A percentile compares a stretch with the other conserved stretches of the same genome.
Evolutionary conservation across 2,113 vertebrate genomes (phyloP).

Genomic region (Pygathrix nemaeus): DNA sequence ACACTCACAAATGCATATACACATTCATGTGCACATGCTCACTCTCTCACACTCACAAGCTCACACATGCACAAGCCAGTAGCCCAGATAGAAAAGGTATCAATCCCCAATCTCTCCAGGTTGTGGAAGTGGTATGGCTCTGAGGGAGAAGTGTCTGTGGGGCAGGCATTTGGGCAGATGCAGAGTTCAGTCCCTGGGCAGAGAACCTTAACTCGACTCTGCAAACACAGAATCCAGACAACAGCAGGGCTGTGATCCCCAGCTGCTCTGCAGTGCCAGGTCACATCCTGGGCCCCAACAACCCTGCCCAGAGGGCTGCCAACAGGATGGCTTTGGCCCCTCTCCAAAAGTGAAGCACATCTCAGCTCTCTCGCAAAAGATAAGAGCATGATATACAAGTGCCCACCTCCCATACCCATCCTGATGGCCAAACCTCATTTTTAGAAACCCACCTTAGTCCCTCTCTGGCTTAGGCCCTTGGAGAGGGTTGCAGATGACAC

Average conservation of each 20-base stretch:
- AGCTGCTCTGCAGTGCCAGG: not conserved
- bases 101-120: not conserved
- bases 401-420: not conserved
- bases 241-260: not conserved
- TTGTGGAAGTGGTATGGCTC: not conserved
- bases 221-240: not conserved
- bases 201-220: not conserved
- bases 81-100: not conserved
- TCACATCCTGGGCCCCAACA: not conserved
- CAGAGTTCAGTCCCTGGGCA: not conserved
- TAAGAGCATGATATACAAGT: not conserved
- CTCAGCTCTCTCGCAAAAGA: not conserved
- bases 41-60: not conserved
- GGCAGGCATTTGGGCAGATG: not conserved
- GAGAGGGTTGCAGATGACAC: not conserved
- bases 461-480: not conserved
- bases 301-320: not conserved
- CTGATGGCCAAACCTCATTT: not conserved
- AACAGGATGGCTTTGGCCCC: not conserved
- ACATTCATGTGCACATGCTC: too few relatives aligned
- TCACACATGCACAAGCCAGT: not conserved
- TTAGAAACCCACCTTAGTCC: not conserved
- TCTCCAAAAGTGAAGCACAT: not conserved
- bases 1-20: not conserved
- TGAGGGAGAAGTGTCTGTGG: not conserved